Percentiles rank a stretch among this genome's conserved stretches.
phyloP scores from a whole-genome alignment of 2,113 vertebrate genomes.

The Thamnaconus septentrionalis region DNA sequence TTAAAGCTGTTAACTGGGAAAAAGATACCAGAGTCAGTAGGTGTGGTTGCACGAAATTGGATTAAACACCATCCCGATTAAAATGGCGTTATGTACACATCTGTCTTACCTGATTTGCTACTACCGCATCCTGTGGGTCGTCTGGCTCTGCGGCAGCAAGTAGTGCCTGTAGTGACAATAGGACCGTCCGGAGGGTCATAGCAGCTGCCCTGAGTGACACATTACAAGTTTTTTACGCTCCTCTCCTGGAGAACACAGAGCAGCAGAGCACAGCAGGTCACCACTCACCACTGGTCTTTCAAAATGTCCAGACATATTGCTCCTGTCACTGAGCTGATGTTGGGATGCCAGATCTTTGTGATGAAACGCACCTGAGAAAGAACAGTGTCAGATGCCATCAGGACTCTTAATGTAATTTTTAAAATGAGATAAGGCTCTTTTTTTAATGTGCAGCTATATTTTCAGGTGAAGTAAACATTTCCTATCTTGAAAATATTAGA shows the following conservation, averaged over 20 bases:
- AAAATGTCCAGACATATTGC: constrained; percentile 99
- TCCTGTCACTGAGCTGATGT: constrained; percentile 99
- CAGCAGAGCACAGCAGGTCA: background rate
- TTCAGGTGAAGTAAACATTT: too few species aligned
- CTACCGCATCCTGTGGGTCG: constrained; percentile 96
- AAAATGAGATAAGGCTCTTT: too few species aligned
- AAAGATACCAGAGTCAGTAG: too few species aligned
- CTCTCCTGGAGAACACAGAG: background rate
- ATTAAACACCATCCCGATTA: too few species aligned
- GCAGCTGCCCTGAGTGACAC: constrained; percentile 87
- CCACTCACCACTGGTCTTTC: constrained; percentile 98
- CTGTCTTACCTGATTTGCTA: constrained; percentile 91
- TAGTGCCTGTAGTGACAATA: constrained; percentile 94
- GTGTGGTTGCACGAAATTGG: too few species aligned
- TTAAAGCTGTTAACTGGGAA: too few species aligned
- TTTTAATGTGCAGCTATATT: too few species aligned
- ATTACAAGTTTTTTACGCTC: background rate
- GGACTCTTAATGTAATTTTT: background rate
- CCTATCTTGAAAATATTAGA: too few species aligned
- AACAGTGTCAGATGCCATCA: background rate
- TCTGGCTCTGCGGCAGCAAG: constrained; percentile 96
- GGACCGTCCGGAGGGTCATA: constrained; percentile 96
- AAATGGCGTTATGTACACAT: background rate
- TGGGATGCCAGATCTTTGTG: constrained; percentile 99
- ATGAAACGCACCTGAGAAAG: constrained; percentile 93